phyloP scores from a whole-genome alignment of 2,888 invertebrate species.

The Parelbella ahira region DNA sequence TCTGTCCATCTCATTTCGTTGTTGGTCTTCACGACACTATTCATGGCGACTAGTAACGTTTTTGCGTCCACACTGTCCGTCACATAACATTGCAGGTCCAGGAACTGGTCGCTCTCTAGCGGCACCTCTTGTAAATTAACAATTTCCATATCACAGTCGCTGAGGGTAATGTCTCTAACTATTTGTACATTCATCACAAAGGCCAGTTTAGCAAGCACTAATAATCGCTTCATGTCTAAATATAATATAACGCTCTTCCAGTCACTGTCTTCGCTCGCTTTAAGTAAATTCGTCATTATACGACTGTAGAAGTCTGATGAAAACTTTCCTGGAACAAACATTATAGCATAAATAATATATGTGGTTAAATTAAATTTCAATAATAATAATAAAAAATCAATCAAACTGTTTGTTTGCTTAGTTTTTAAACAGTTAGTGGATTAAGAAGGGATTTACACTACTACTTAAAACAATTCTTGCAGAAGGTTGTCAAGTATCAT shows the following conservation, averaged over 20 bases:
- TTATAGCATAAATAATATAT: too few relatives aligned
- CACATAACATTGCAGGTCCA: conserved; percentile 82
- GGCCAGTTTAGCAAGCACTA: conserved; percentile 61
- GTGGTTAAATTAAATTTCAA: too few relatives aligned
- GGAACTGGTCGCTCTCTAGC: conserved; percentile 52
- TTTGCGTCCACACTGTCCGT: conserved; percentile 77
- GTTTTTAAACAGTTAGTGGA: too few relatives aligned
- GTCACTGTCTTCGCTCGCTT: conserved; percentile 56
- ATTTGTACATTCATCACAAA: conserved; percentile 74
- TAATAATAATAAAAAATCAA: too few relatives aligned
- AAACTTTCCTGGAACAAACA: conserved; percentile 61
- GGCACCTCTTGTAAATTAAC: conserved; percentile 62
- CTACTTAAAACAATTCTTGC: too few relatives aligned
- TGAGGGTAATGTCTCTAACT: conserved; percentile 55
- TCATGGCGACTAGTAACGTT: conserved; percentile 82
- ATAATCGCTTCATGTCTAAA: conserved; percentile 57
- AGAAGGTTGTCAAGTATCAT: too few relatives aligned
- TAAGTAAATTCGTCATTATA: conserved; percentile 57
- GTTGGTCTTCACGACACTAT: conserved; percentile 79
- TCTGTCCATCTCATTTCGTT: conserved; percentile 85
- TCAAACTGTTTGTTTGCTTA: too few relatives aligned
- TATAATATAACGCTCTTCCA: conserved; percentile 60
- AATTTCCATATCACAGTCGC: conserved; percentile 62
- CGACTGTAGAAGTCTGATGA: conserved; percentile 56
- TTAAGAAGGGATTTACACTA: too few relatives aligned